A percentile compares a stretch with the other conserved stretches of the same genome.
These are phyloP conservation scores for Triplophysa tibetana DNA, from an alignment of 2,113 vertebrate species.

Conservation along the genomic window DNA sequence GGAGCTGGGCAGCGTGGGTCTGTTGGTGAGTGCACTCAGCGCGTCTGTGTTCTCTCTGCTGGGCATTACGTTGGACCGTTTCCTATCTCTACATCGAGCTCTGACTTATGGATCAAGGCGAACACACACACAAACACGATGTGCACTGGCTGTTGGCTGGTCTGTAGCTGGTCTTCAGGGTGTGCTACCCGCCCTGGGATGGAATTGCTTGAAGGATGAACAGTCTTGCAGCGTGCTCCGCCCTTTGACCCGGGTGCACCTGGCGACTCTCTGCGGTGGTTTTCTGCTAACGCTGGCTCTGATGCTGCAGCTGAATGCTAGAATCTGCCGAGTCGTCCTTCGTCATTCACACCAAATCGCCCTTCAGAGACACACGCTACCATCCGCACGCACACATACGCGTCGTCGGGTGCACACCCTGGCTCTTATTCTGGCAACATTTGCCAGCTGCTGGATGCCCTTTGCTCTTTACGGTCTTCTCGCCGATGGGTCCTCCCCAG, in stretches of 20 bases:
- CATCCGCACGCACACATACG: conserved; percentile 80
- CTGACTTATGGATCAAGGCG: conserved; percentile 88
- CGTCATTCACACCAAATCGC: conserved; percentile 93
- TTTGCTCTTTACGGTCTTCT: conserved; percentile 89
- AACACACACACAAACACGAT: conserved; percentile 80
- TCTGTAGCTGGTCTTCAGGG: conserved; percentile 78
- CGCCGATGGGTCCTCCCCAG: conserved; percentile 79
- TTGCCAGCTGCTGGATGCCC: conserved; percentile 92
- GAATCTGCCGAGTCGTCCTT: conserved; percentile 85
- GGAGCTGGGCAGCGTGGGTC: conserved; percentile 81
- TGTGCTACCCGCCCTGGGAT: conserved; percentile 84
- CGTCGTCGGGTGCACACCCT: conserved; percentile 80
- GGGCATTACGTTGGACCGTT: conserved; percentile 90
- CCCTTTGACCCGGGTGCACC: conserved; percentile 84
- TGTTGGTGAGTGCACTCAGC: conserved; percentile 85
- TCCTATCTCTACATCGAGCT: conserved; percentile 89
- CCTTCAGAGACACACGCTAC: conserved; percentile 86
- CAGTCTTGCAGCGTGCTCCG: conserved; percentile 79
- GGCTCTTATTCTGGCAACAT: conserved; percentile 85
- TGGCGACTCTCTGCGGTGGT: conserved; percentile 82
- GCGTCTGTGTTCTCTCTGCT: conserved; percentile 90
- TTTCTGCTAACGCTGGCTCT: conserved; percentile 81
- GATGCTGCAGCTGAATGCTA: conserved; percentile 89
- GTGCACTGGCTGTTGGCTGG: conserved; percentile 87
- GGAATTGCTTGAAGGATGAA: conserved; percentile 85